A percentile compares a stretch with the other conserved stretches of the same genome.
phyloP scores from a whole-genome alignment of 2,113 vertebrate species.

The Misgurnus mizolepis region DNA sequence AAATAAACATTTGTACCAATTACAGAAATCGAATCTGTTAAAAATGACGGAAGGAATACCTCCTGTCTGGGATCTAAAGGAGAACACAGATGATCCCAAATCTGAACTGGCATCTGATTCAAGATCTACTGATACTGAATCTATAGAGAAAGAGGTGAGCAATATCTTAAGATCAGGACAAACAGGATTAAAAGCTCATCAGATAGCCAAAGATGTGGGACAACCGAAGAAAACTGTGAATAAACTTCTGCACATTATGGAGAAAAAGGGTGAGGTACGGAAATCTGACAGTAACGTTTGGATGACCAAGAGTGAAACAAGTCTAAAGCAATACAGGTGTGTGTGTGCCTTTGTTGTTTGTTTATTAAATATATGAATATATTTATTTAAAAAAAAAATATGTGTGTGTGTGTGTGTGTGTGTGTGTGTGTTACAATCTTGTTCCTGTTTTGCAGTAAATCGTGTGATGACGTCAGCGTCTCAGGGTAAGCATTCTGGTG shows the following conservation, averaged over 20 bases:
- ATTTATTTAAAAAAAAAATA: too few species aligned
- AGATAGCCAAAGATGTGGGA: neutral
- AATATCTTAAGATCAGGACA: neutral
- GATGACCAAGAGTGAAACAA: neutral
- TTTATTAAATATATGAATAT: too few species aligned
- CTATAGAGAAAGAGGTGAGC: neutral
- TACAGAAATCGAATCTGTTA: neutral
- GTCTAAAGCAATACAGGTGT: neutral
- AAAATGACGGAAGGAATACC: too few species aligned
- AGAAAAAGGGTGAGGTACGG: neutral
- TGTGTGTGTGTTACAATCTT: too few species aligned
- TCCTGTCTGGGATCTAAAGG: too few species aligned
- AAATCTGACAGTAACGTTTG: accelerated
- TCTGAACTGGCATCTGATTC: neutral
- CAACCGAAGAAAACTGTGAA: neutral
- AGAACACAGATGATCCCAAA: too few species aligned
- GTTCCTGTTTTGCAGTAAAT: too few species aligned
- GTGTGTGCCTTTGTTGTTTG: neutral
- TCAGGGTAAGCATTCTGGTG: too few species aligned
- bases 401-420: too few species aligned
- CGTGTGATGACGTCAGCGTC: too few species aligned
- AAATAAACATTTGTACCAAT: neutral
- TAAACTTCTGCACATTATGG: constrained; percentile 5
- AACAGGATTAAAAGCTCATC: neutral
- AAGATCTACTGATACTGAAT: neutral